phyloP scores from a whole-genome alignment of 2,888 invertebrate species.

The Steinernema carpocapsae region DNA sequence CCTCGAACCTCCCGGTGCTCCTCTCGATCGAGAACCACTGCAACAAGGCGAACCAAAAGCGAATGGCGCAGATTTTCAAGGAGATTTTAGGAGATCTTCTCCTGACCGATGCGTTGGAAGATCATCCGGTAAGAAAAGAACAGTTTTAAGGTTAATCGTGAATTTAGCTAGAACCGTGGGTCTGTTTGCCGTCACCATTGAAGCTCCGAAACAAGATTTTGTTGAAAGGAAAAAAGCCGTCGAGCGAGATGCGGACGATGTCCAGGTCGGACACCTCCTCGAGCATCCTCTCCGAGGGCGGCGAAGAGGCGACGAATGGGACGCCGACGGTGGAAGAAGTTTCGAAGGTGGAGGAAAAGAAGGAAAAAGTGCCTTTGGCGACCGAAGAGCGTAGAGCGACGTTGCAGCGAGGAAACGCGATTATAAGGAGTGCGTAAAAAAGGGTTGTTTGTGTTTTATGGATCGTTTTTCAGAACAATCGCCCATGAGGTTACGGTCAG shows the following conservation, averaged over 20 bases:
- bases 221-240: constrained; percentile 50
- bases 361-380: not conserved
- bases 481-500: not conserved
- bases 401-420: constrained; percentile 3
- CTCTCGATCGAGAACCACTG: constrained; percentile 99
- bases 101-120: constrained; percentile 50
- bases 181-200: constrained; percentile 55
- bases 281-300: not conserved
- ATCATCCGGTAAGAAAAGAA: constrained; percentile 50
- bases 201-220: constrained; percentile 59
- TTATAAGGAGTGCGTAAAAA: not conserved
- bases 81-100: constrained; percentile 59
- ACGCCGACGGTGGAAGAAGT: no score
- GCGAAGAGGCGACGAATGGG: not conserved
- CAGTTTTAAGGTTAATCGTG: no score
- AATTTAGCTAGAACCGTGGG: constrained; percentile 47
- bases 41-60: constrained; percentile 70
- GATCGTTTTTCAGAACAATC: not conserved
- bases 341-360: not conserved
- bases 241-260: not conserved
- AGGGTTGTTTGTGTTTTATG: not conserved
- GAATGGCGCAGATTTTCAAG: constrained; percentile 57
- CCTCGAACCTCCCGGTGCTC: constrained; percentile 94
- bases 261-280: constrained; percentile 19
- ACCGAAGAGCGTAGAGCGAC: not conserved